Conservation (phyloP, 2,888 invertebrate species). For the Nipponacmea schrenckii region DNA sequence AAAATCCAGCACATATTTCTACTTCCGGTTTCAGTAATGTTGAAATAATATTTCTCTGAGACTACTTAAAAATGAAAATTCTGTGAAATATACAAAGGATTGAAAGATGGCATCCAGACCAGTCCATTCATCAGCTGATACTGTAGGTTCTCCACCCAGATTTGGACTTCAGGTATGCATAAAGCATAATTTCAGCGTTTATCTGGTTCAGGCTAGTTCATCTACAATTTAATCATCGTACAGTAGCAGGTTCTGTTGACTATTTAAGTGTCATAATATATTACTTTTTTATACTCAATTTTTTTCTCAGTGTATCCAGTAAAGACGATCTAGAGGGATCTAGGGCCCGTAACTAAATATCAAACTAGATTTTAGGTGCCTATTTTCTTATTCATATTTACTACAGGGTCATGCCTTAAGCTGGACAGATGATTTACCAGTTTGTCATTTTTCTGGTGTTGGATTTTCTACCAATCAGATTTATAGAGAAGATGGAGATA, state of each 20-base stretch:
- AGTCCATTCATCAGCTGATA: conserved; percentile 36
- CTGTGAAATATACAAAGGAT: too few relatives aligned
- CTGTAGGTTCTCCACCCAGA: conserved; percentile 44
- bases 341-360: too few relatives aligned
- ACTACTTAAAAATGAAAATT: too few relatives aligned
- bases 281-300: too few relatives aligned
- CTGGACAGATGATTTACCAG: conserved; percentile 90
- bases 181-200: neutral
- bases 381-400: neutral
- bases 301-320: too few relatives aligned
- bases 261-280: too few relatives aligned
- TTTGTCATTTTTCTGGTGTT: conserved; percentile 84
- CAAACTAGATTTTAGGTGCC: too few relatives aligned
- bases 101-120: neutral
- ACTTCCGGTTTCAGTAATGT: conserved; percentile 13
- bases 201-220: too few relatives aligned
- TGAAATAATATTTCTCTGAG: neutral
- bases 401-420: conserved; percentile 59
- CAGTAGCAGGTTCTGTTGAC: too few relatives aligned
- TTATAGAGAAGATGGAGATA: conserved; percentile 78
- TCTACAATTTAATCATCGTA: too few relatives aligned
- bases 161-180: conserved; percentile 43
- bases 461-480: conserved; percentile 83
- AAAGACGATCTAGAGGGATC: too few relatives aligned
- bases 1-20: neutral